These are phyloP conservation scores for Leucophenga maculata DNA, from an alignment of 2,888 invertebrate species.

Conservation along the genomic window DNA sequence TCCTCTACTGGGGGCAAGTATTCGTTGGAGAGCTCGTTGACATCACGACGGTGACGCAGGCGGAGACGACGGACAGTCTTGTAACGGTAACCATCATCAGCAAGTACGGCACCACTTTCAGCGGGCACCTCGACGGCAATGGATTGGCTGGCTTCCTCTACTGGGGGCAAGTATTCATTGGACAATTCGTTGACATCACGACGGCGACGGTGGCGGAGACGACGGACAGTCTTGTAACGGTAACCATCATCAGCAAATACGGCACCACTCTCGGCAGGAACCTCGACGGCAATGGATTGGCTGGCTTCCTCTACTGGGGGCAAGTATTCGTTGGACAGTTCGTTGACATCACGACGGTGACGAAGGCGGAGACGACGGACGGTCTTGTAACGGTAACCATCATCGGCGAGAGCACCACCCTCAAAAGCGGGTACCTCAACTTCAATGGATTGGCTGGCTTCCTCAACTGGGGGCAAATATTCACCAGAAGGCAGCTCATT, in stretches of 20 bases:
- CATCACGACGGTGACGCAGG: constrained; percentile 55
- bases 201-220: constrained; percentile 46
- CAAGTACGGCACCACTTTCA: constrained; percentile 39
- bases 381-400: constrained; percentile 52
- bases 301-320: constrained; percentile 49
- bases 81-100: constrained; percentile 61
- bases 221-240: constrained; percentile 49
- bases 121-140: constrained; percentile 37
- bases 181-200: constrained; percentile 54
- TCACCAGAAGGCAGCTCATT: constrained; percentile 52
- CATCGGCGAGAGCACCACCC: constrained; percentile 38
- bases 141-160: constrained; percentile 35
- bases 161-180: constrained; percentile 56
- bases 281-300: constrained; percentile 41
- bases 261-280: constrained; percentile 33
- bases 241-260: constrained; percentile 47
- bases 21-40: constrained; percentile 48
- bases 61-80: constrained; percentile 53
- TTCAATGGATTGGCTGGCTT: constrained; percentile 34
- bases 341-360: constrained; percentile 55
- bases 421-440: constrained; percentile 41
- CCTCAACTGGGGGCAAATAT: constrained; percentile 58
- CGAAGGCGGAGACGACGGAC: constrained; percentile 44
- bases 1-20: constrained; percentile 55
- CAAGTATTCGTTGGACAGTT: constrained; percentile 55